Evolutionary conservation across 2,113 vertebrate genomes (phyloP).

Genomic region (Seriola rivoliana): DNA sequence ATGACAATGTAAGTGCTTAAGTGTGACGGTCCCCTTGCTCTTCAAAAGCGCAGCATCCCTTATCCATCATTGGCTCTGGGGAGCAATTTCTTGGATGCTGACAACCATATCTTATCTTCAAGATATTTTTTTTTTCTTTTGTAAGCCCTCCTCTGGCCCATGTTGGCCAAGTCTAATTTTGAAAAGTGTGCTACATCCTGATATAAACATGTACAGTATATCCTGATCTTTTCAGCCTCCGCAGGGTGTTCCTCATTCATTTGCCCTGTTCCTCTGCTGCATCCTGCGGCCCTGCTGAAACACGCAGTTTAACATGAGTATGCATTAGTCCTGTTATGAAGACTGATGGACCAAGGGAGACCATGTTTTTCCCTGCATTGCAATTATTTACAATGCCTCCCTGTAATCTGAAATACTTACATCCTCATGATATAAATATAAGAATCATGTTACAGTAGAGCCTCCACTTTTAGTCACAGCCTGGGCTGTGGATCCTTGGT

Average conservation of each 20-base stretch:
- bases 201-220: constrained; percentile 57
- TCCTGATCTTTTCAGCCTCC: constrained; percentile 39
- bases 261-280: constrained; percentile 32
- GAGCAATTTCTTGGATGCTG: constrained; percentile 78
- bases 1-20: constrained; percentile 75
- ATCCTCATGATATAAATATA: constrained; percentile 66
- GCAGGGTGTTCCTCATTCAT: constrained; percentile 54
- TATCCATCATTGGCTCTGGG: constrained; percentile 76
- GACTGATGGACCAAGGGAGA: constrained; percentile 55
- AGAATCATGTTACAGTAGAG: constrained; percentile 36
- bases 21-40: constrained; percentile 77
- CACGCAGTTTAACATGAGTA: constrained; percentile 59
- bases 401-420: constrained; percentile 46
- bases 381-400: constrained; percentile 67
- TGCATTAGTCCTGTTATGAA: constrained; percentile 67
- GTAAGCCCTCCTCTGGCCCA: constrained; percentile 34
- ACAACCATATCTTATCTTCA: constrained; percentile 78
- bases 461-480: constrained; percentile 52
- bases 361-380: constrained; percentile 31
- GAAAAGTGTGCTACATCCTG: constrained; percentile 42
- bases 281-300: constrained; percentile 40
- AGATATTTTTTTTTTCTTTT: constrained; percentile 53
- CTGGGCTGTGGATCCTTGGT: constrained; percentile 48
- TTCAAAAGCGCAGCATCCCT: constrained; percentile 74
- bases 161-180: constrained; percentile 49